Evolutionary conservation across 2,888 invertebrate genomes (phyloP), one percentile per base, ranked within the genome.

Genomic region (Sesia apiformis): DNA sequence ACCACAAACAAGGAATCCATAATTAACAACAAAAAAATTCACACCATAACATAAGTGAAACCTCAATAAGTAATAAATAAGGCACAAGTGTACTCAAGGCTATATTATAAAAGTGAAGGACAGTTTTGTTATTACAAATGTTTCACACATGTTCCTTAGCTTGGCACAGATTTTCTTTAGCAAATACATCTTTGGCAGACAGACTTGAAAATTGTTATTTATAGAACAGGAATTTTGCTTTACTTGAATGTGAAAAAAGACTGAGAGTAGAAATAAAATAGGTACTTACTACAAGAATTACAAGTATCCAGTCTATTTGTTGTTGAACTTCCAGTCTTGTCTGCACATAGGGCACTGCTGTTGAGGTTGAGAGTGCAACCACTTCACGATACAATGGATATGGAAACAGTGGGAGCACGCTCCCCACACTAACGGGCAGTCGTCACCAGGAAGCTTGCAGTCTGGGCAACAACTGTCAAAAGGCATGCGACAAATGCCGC

Each of bases 371-470:
- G 98, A 96, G 78, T 98, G 97, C 53, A 99, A 91, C 99, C 99
- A 99, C 92, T 99, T 99, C 79, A 98, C 97, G 73, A 99, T 99
- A 89, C 99, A 99, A 85, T 99, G 99, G 86, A 98, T 98, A 85
- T 99, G 99, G 86, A 99, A 99, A 88, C 98, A 98, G 90, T 99
- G 99, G 5, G 98, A 97, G 84, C 99, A 99, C 74, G 96, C 95
- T 58, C 99, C 99, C 97, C 98, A 98, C 49, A 98, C 98, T 76
- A 99, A 85, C 7, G 99, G 98, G 76, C 98, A 99, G 86, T 98
- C 98, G 90, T 99, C 98, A 53, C 98, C 98, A 38, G 98, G 98
- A 61, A 97, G 90, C 84, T 97, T 97, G 88, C 98, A 99, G 84
- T 99, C 98, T 3, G 98, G 97, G 76, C 98, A 99, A 78, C 98